Conservation (phyloP, 2,888 invertebrate species). For the Fabriciana adippe region DNA sequence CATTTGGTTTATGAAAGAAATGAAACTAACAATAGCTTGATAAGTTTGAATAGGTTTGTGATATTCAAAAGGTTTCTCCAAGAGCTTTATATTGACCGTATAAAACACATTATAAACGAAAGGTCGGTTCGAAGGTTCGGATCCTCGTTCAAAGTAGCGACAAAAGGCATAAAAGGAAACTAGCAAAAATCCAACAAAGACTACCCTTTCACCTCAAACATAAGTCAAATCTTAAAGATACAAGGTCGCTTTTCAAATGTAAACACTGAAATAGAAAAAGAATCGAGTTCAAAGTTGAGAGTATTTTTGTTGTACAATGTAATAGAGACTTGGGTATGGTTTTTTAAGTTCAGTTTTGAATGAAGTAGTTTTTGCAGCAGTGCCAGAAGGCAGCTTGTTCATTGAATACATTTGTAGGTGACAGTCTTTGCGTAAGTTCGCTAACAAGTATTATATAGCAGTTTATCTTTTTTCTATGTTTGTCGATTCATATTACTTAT, state of each 20-base stretch:
- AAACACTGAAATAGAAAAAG: conserved; percentile 49
- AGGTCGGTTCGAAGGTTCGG: conserved; percentile 44
- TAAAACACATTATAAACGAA: conserved; percentile 38
- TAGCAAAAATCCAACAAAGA: conserved; percentile 54
- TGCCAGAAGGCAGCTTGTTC: conserved; percentile 35
- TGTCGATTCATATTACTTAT: not conserved
- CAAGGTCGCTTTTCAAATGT: conserved; percentile 45
- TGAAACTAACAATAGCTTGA: conserved; percentile 1
- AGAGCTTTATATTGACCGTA: conserved; percentile 7
- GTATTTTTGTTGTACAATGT: conserved; percentile 39
- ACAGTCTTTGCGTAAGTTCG: conserved; percentile 52
- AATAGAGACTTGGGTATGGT: conserved; percentile 39
- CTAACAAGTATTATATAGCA: not conserved
- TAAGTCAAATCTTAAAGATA: conserved; percentile 43
- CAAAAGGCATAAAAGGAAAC: conserved; percentile 63
- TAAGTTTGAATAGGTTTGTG: conserved; percentile 4
- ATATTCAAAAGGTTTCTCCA: conserved; percentile 13
- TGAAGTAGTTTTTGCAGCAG: conserved; percentile 39
- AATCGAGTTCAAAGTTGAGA: conserved; percentile 64
- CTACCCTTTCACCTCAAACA: conserved; percentile 38
- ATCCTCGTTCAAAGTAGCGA: conserved; percentile 51
- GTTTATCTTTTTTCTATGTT: not conserved
- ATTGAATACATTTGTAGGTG: conserved; percentile 62
- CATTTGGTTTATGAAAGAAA: not conserved
- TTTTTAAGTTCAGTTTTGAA: conserved; percentile 51